phyloP scores from a whole-genome alignment of 2,113 vertebrate genomes.

The Cygnus buccinator region DNA sequence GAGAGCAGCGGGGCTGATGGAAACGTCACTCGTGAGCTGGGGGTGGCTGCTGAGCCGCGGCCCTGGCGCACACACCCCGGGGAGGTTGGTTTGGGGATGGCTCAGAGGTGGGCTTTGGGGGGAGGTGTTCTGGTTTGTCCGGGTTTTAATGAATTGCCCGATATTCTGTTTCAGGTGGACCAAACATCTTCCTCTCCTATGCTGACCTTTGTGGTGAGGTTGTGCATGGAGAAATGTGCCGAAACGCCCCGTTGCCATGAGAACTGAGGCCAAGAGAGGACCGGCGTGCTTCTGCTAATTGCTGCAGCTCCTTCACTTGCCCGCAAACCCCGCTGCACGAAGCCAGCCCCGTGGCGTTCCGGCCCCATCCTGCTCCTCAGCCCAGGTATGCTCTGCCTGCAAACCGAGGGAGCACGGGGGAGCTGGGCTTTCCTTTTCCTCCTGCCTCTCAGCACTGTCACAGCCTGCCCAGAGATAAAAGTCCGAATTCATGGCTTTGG shows the following conservation, averaged over 20 bases:
- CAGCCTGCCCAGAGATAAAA: fast-evolving
- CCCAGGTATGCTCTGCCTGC: background rate
- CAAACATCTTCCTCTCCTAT: background rate
- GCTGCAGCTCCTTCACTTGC: background rate
- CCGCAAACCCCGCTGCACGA: too few relatives aligned
- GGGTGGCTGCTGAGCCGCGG: background rate
- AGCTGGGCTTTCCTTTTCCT: background rate
- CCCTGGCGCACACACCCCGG: background rate
- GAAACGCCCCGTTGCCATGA: fast-evolving
- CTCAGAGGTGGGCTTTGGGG: background rate
- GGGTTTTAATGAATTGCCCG: background rate
- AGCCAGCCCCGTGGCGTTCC: background rate
- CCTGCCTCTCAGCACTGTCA: background rate
- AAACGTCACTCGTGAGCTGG: background rate
- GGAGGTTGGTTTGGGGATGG: background rate
- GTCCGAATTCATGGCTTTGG: fast-evolving
- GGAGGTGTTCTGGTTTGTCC: background rate
- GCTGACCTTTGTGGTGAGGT: background rate
- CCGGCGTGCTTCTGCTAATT: background rate
- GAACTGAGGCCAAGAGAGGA: background rate
- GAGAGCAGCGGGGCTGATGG: background rate
- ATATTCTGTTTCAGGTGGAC: background rate
- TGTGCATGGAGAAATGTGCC: background rate
- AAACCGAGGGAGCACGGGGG: background rate
- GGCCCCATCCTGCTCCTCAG: background rate